Conservation (phyloP, 2,113 vertebrate species). For the Sclerurus mexicanus region DNA sequence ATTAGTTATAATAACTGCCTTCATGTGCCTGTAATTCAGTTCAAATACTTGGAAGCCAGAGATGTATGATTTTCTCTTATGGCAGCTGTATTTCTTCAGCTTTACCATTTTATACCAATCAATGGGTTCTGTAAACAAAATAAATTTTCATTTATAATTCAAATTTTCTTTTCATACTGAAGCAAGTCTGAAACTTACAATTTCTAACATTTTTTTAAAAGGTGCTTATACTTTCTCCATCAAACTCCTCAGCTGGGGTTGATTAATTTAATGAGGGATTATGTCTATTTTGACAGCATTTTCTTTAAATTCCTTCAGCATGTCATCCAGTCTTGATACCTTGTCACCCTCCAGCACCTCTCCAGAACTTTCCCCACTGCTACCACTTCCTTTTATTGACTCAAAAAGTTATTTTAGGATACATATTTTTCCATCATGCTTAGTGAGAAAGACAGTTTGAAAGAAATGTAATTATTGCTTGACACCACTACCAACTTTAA, state of each 20-base stretch:
- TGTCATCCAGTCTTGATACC: conserved; percentile 26
- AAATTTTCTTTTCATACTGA: background rate
- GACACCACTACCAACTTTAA: background rate
- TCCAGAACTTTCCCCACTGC: conserved; percentile 3
- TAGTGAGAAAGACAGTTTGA: conserved; percentile 14
- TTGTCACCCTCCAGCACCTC: conserved; percentile 21
- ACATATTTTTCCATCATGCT: background rate
- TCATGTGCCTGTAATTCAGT: background rate
- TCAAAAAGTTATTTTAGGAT: conserved; percentile 37
- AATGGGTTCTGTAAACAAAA: conserved; percentile 9
- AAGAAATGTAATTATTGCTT: conserved; percentile 43
- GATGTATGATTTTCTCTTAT: background rate
- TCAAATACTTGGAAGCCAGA: background rate
- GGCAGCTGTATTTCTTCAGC: background rate
- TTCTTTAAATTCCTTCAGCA: conserved; percentile 26
- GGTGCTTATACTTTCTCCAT: conserved; percentile 12
- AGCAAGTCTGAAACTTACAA: background rate
- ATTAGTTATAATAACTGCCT: conserved; percentile 5
- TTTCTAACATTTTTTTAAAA: background rate
- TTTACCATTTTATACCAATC: background rate
- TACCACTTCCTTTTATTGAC: background rate
- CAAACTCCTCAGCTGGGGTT: background rate
- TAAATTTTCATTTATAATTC: conserved; percentile 6
- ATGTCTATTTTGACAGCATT: conserved; percentile 52
- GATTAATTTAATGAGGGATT: conserved; percentile 63